Conservation (phyloP, 2,113 vertebrate genomes). For the Hippolais icterina region DNA sequence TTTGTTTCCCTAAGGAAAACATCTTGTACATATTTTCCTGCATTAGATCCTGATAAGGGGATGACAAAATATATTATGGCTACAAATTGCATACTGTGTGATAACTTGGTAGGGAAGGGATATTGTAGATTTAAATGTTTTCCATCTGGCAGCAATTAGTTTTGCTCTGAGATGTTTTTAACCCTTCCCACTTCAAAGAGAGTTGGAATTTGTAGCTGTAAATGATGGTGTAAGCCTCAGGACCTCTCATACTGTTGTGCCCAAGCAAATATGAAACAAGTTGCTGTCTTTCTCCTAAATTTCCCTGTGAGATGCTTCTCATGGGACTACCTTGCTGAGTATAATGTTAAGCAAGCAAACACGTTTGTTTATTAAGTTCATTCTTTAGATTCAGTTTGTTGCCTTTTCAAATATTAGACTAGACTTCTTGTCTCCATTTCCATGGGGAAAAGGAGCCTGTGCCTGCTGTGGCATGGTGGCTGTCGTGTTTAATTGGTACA, state of each 20-base stretch:
- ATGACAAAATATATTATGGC: neutral
- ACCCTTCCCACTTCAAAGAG: neutral
- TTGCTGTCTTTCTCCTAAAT: neutral
- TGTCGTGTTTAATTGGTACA: slow-evolving; percentile 1
- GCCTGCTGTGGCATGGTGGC: neutral
- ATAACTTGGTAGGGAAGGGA: neutral
- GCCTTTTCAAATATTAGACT: slow-evolving; percentile 15
- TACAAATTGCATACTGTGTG: neutral
- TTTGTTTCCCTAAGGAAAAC: neutral
- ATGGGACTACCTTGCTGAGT: neutral
- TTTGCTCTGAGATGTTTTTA: neutral
- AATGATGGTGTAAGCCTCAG: neutral
- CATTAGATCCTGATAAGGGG: neutral
- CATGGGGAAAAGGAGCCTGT: neutral
- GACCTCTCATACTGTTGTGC: neutral
- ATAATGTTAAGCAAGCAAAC: neutral
- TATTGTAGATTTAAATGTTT: neutral
- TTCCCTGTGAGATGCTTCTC: neutral
- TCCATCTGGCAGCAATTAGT: neutral
- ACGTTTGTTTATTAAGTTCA: neutral
- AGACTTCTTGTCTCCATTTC: slow-evolving; percentile 21
- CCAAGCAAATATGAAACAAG: neutral
- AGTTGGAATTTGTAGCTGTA: neutral
- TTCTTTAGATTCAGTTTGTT: neutral
- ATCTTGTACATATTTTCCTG: neutral